Base-by-base conservation (phyloP, 37 sponge, comb jelly and placozoan genomes). In the Eunapius fragilis region DNA sequence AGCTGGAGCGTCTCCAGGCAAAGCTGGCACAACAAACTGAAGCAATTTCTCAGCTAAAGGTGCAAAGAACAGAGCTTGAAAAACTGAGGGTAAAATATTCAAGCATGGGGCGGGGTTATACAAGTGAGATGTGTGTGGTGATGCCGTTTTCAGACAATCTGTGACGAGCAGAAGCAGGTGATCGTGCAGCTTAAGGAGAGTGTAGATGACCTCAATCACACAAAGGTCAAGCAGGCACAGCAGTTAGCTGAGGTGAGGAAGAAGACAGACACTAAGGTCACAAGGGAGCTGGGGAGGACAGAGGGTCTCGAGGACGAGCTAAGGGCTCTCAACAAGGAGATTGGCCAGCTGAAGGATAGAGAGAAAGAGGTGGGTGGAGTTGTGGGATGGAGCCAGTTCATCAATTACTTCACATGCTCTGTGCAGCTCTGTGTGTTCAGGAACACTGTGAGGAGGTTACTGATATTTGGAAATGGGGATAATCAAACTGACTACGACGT, bases 201-300 rank as follows among this genome's bases (percentile, higher is more conserved):
- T 24, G 41, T 83, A 35, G 88, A 78, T 26, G 67, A 86, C 72
- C 79, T 87, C 37, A 68, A 28, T 10, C 47, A 79, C 35, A 45
- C 79, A n/a, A 82, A 82, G 37, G 10, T 68, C 22, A 70, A 78
- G 38, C 83, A 85, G 14, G 67, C 87, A 17, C 71, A 76, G 72
- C 91, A 91, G 67, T 67, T 91, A 24, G 82, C 91, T 38, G 87
- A 91, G 67, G 78, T 83, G 30, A 86, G 87, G 31, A 68, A 72
- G 36, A 82, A 71, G 67, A 31, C 34, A 19, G 71, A 82, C 26
- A 38, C 27, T 6, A 47, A 2, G 0, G 24, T 27, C 2, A 26
- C 3, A 19, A 34, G 41, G 69, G 81, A 81, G 37, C 26, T 10
- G 70, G 58, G 11, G 17, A 78, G 12, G n/a, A 22, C 73, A 36